Conservation (phyloP, 2,113 vertebrate species). For the Lathamus discolor region DNA sequence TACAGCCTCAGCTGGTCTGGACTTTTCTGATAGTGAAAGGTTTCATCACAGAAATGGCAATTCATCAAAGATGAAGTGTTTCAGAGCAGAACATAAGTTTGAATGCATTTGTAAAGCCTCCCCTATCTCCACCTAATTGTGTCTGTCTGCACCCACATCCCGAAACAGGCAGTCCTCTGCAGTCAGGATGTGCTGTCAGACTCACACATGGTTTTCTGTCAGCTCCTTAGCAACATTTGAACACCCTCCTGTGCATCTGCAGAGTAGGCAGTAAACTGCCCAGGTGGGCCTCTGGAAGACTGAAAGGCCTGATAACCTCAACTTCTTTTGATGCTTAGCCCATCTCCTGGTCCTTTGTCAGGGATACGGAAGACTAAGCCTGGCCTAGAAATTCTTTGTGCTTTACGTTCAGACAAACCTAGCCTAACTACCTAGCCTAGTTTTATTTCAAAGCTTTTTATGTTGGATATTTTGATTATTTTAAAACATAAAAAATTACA, state of each 20-base stretch:
- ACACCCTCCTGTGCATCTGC: not conserved
- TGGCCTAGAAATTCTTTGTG: not conserved
- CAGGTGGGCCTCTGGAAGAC: not conserved
- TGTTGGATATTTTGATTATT: not conserved
- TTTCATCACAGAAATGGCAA: not conserved
- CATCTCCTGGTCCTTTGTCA: not conserved
- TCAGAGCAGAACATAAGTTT: not conserved
- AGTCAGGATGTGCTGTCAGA: not conserved
- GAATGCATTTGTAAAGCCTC: not conserved
- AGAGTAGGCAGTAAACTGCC: not conserved
- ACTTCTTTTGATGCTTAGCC: not conserved
- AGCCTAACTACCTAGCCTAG: not conserved
- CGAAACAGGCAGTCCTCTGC: not conserved
- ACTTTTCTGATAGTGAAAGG: not conserved
- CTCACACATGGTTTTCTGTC: not conserved
- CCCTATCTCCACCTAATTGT: rapidly evolving
- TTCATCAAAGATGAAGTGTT: not conserved
- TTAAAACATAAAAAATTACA: not conserved
- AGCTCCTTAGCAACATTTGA: not conserved
- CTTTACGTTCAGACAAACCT: not conserved
- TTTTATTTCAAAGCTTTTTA: not conserved
- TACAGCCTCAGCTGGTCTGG: not conserved
- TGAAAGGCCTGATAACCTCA: not conserved
- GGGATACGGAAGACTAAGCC: not conserved
- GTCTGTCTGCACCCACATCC: not conserved